Evolutionary conservation across 2,113 vertebrate species (phyloP).

Genomic region (Hippocampus zosterae): DNA sequence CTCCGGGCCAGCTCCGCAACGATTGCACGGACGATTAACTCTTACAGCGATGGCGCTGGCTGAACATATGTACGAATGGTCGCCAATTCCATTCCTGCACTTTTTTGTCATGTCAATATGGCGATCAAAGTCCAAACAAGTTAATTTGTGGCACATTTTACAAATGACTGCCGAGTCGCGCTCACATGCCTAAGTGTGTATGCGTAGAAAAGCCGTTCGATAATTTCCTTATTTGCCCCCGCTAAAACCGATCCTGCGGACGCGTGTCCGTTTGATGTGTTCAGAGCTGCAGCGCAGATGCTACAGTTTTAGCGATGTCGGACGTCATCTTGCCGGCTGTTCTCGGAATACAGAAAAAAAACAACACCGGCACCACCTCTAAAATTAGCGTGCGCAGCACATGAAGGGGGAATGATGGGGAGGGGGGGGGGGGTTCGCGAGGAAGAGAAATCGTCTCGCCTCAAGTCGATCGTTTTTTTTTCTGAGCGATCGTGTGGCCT

Average conservation of each 20-base stretch:
- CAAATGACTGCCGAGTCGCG: slow-evolving; percentile 12
- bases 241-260: slow-evolving; percentile 65
- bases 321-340: slow-evolving; percentile 68
- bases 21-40: slow-evolving; percentile 65
- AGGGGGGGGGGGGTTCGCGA: not conserved
- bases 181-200: slow-evolving; percentile 21
- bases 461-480: slow-evolving; percentile 51
- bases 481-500: slow-evolving; percentile 51
- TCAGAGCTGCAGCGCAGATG: slow-evolving; percentile 75
- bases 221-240: slow-evolving; percentile 68
- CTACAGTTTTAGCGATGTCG: slow-evolving; percentile 67
- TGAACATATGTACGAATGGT: slow-evolving; percentile 48
- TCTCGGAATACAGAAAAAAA: slow-evolving; percentile 67
- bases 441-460: slow-evolving; percentile 53
- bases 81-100: slow-evolving; percentile 38
- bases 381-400: slow-evolving; percentile 65
- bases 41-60: slow-evolving; percentile 57
- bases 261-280: slow-evolving; percentile 74
- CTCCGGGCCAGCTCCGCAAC: slow-evolving; percentile 38
- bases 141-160: slow-evolving; percentile 14
- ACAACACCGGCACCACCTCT: slow-evolving; percentile 65
- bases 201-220: slow-evolving; percentile 54
- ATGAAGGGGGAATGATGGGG: slow-evolving; percentile 36
- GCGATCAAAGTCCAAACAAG: not conserved
- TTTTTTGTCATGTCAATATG: slow-evolving; percentile 5